Conservation (phyloP, 1,140 invertebrate genomes). For the Scaptomyza graminum region DNA sequence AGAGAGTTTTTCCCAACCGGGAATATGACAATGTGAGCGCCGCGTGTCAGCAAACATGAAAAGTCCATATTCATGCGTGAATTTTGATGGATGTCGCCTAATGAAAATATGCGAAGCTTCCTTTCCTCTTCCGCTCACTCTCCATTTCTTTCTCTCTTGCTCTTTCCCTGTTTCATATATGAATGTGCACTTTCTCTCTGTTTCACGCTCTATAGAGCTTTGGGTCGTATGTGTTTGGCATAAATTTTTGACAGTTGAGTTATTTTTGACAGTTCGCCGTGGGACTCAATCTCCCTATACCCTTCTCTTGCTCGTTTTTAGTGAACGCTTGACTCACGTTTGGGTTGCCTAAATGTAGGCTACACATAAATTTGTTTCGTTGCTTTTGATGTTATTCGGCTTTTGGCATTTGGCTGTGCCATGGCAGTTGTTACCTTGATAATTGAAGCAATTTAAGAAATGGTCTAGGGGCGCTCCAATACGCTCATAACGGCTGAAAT, state of each 20-base stretch:
- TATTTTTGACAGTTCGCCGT: constrained; percentile 60
- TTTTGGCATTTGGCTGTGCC: background rate
- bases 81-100: constrained; percentile 75
- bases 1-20: constrained; percentile 28
- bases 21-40: constrained; percentile 63
- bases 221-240: constrained; percentile 57
- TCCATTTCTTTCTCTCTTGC: background rate
- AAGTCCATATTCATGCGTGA: constrained; percentile 72
- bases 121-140: background rate
- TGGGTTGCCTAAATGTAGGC: constrained; percentile 62
- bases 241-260: constrained; percentile 72
- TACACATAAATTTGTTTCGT: constrained; percentile 60
- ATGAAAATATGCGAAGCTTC: constrained; percentile 65
- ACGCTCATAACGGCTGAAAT: constrained; percentile 1
- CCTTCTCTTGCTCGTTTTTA: background rate
- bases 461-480: constrained; percentile 15
- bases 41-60: constrained; percentile 47
- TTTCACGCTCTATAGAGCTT: constrained; percentile 43
- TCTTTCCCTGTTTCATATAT: constrained; percentile 6
- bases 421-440: constrained; percentile 42
- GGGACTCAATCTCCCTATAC: constrained; percentile 14
- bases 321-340: constrained; percentile 17
- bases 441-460: constrained; percentile 64
- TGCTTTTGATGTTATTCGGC: constrained; percentile 52
- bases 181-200: constrained; percentile 31